Conservation (phyloP, 2,888 invertebrate genomes). For the Steromphala cineraria region DNA sequence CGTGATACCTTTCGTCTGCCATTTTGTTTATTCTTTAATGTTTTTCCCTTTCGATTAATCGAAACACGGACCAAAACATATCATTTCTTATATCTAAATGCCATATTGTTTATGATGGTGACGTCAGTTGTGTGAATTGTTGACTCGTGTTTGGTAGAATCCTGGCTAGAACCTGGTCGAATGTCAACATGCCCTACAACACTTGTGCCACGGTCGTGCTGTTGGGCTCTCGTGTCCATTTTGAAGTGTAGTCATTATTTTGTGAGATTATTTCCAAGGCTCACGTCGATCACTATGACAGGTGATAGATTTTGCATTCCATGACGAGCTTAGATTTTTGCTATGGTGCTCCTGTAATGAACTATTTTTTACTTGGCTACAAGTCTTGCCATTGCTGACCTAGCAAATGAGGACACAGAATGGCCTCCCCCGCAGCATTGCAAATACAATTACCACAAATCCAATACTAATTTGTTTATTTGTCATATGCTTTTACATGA, state of each 20-base stretch:
- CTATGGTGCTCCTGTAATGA: neutral
- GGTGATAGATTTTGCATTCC: neutral
- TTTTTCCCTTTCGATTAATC: neutral
- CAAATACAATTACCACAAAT: too few species aligned
- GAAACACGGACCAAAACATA: neutral
- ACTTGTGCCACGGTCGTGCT: neutral
- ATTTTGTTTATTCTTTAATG: neutral
- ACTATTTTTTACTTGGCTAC: neutral
- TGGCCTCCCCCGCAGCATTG: too few species aligned
- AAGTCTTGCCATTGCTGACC: neutral
- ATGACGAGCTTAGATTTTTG: neutral
- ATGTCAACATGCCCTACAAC: neutral
- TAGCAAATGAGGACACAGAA: neutral
- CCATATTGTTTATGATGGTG: neutral
- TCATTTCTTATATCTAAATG: neutral
- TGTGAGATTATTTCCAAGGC: neutral
- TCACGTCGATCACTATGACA: neutral
- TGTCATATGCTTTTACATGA: too few species aligned
- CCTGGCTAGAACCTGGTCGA: neutral
- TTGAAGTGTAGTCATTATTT: neutral
- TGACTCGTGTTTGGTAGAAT: slow-evolving; percentile 6
- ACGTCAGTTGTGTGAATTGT: slow-evolving; percentile 11
- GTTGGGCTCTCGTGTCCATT: neutral
- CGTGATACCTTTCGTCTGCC: neutral
- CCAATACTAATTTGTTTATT: too few species aligned